phyloP scores from a whole-genome alignment of 2,113 vertebrate species.

The Camelus bactrianus region DNA sequence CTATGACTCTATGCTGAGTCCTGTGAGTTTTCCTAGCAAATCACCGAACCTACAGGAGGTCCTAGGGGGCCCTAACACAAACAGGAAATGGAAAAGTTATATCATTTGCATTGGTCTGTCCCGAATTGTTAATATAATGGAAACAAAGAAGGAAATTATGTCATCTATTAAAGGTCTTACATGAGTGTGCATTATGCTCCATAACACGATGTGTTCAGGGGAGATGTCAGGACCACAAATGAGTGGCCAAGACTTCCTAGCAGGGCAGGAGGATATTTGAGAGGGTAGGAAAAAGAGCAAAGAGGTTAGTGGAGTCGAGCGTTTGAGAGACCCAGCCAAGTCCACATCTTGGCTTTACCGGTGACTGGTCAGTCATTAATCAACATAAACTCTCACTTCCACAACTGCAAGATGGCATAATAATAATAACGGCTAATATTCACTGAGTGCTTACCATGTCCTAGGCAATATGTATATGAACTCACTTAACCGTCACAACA shows the following conservation, averaged over 20 bases:
- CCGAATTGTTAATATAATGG: not conserved
- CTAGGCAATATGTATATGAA: not conserved
- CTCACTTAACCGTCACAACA: not conserved
- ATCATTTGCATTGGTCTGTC: not conserved
- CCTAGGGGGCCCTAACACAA: not conserved
- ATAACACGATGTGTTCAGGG: not conserved
- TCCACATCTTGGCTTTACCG: not conserved
- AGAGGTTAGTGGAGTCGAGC: not conserved
- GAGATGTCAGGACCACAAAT: not conserved
- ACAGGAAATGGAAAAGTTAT: not conserved
- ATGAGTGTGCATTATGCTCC: not conserved
- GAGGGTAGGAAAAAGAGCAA: not conserved
- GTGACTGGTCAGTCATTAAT: not conserved
- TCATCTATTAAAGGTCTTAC: not conserved
- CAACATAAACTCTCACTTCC: slow-evolving; percentile 32
- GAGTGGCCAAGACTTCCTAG: not conserved
- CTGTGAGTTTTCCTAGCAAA: not conserved
- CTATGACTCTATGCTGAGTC: not conserved
- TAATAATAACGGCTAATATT: not conserved
- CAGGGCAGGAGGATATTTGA: not conserved
- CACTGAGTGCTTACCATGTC: not conserved
- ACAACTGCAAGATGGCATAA: not conserved
- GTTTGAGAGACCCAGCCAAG: not conserved
- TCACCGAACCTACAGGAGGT: not conserved
- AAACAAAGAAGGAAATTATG: not conserved